Evolutionary conservation across 1,140 invertebrate genomes (phyloP).

Genomic region (Harpegnathos saltator): DNA sequence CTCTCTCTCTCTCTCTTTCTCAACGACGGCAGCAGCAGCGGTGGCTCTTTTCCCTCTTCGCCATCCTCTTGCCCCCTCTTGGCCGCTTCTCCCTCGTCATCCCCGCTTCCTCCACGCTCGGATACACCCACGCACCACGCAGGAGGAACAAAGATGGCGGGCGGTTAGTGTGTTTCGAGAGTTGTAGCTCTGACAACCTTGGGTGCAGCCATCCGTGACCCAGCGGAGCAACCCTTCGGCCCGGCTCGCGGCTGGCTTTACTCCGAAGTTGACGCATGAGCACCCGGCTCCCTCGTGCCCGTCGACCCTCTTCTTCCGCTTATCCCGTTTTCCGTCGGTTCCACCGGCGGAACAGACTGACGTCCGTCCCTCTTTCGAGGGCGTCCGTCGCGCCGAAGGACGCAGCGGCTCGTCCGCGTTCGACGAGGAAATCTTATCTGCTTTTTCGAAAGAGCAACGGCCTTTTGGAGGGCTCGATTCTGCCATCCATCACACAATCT

Average conservation of each 20-base stretch:
- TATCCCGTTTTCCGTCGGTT: neutral
- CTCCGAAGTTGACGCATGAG: constrained; percentile 41
- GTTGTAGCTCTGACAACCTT: constrained; percentile 85
- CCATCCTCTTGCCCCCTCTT: constrained; percentile 50
- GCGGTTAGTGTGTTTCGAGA: constrained; percentile 83
- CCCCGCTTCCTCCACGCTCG: constrained; percentile 73
- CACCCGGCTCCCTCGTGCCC: neutral
- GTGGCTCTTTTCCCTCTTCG: neutral
- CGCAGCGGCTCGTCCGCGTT: too few relatives aligned
- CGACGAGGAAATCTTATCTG: too few relatives aligned
- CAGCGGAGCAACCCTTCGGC: constrained; percentile 65
- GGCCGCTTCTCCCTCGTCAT: constrained; percentile 63
- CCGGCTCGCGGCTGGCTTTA: constrained; percentile 18
- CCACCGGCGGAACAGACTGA: neutral
- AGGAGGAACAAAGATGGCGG: constrained; percentile 83
- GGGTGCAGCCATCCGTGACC: constrained; percentile 81
- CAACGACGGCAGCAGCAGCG: neutral
- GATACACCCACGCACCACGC: constrained; percentile 82
- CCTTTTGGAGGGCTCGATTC: too few relatives aligned
- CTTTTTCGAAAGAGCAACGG: too few relatives aligned
- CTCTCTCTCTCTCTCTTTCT: constrained; percentile 9
- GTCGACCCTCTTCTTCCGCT: neutral
- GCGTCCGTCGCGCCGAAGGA: too few relatives aligned
- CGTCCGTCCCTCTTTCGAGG: too few relatives aligned
- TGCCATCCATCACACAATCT: too few relatives aligned